Conservation (phyloP, 1,140 invertebrate genomes). For the Bombus waltoni region DNA sequence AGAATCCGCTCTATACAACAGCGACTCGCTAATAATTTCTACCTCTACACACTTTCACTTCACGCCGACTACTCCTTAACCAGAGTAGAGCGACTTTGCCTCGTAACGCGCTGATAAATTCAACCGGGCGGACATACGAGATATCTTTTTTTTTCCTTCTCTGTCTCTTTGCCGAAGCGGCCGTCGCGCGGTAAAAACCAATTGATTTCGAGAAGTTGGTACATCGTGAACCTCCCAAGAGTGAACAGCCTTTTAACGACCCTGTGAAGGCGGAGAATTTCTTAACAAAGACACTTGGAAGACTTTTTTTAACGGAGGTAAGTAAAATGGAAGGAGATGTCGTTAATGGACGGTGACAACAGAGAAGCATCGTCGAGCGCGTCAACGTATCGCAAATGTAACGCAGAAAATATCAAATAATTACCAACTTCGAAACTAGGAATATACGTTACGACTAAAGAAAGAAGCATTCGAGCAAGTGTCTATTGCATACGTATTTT, state of each 20-base stretch:
- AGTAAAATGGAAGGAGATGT: background rate
- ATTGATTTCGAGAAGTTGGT: background rate
- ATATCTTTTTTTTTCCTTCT: background rate
- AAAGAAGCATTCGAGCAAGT: background rate
- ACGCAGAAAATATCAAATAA: background rate
- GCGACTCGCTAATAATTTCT: conserved; percentile 28
- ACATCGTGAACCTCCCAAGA: background rate
- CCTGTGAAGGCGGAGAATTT: background rate
- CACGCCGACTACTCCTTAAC: conserved; percentile 6
- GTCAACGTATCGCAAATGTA: background rate
- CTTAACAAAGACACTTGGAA: background rate
- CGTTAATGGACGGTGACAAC: background rate
- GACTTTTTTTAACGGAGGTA: background rate
- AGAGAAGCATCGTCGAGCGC: background rate
- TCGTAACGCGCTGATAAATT: conserved; percentile 15
- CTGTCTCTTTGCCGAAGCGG: too few relatives aligned
- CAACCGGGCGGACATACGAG: background rate
- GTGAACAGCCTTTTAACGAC: background rate
- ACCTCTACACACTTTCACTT: conserved; percentile 44
- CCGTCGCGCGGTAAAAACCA: background rate
- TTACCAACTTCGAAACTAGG: background rate
- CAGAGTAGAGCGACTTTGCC: conserved; percentile 9
- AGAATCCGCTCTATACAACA: background rate
- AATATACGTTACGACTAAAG: too few relatives aligned
- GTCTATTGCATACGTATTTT: too few relatives aligned